These are phyloP conservation scores for Linepithema humile DNA, from an alignment of 1,140 invertebrate species.

Conservation along the genomic window DNA sequence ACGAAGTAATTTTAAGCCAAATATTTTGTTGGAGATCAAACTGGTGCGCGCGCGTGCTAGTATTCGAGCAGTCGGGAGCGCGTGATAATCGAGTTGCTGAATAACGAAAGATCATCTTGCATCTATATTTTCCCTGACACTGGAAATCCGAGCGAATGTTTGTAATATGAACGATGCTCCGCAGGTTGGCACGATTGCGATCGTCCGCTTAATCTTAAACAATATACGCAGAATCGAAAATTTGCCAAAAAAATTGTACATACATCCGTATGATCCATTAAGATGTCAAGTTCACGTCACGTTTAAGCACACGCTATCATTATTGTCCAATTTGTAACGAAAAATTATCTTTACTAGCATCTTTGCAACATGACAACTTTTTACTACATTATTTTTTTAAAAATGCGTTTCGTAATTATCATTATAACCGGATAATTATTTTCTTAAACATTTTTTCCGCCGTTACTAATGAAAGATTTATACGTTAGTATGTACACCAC, in stretches of 20 bases:
- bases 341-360: neutral
- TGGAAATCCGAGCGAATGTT: constrained; percentile 55
- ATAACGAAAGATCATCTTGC: constrained; percentile 54
- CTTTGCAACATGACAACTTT: no score
- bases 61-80: constrained; percentile 14
- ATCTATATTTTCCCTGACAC: constrained; percentile 58
- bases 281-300: neutral
- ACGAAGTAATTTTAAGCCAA: neutral
- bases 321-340: neutral
- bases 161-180: constrained; percentile 38
- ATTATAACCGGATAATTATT: no score
- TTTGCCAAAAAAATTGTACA: neutral
- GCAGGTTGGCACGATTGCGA: constrained; percentile 38
- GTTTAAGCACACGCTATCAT: neutral
- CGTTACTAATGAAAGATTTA: no score
- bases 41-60: neutral
- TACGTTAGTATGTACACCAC: neutral
- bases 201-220: constrained; percentile 12
- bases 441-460: no score
- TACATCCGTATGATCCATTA: neutral
- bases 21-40: constrained; percentile 15
- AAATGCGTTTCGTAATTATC: no score
- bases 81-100: constrained; percentile 57
- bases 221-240: constrained; percentile 9
- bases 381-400: neutral